Percentiles rank a stretch among this genome's conserved stretches.
phyloP scores from a whole-genome alignment of 2,888 invertebrate genomes.

The Sminthurides aquaticus region DNA sequence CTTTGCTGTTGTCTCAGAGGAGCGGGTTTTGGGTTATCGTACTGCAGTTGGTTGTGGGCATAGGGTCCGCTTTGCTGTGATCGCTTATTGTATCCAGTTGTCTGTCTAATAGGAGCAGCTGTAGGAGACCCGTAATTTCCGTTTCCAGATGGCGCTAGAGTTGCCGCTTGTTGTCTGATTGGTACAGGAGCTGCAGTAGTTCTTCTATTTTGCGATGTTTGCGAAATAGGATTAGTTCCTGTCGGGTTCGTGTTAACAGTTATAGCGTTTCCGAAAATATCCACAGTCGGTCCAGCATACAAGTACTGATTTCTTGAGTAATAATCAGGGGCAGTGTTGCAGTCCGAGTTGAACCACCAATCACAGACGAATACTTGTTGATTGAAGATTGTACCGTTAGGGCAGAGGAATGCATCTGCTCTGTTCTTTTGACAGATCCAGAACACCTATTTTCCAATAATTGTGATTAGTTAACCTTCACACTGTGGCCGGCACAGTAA shows the following conservation, averaged over 20 bases:
- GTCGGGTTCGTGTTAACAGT: conserved; percentile 8
- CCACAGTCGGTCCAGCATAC: conserved; percentile 42
- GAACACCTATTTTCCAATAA: conserved; percentile 57
- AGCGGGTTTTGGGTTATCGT: background rate
- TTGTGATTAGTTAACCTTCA: background rate
- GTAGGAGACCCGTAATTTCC: background rate
- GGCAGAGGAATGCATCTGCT: conserved; percentile 75
- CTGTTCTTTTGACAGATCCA: conserved; percentile 81
- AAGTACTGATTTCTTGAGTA: conserved; percentile 43
- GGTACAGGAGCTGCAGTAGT: conserved; percentile 15
- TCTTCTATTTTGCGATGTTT: background rate
- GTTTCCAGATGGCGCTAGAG: conserved; percentile 11
- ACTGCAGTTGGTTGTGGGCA: conserved; percentile 10
- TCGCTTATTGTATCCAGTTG: conserved; percentile 16
- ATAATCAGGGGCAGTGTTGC: conserved; percentile 37
- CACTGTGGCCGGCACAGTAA: too few species aligned
- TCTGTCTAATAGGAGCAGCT: background rate
- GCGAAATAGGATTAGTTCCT: background rate
- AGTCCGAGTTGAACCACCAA: conserved; percentile 42
- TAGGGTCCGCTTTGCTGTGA: background rate
- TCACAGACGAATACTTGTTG: conserved; percentile 84
- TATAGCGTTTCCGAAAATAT: conserved; percentile 34
- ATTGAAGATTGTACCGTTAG: conserved; percentile 83
- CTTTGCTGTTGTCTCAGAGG: conserved; percentile 4
- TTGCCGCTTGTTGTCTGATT: conserved; percentile 5